Conservation (phyloP, 1,140 invertebrate species). For the Camponotus pennsylvanicus region DNA sequence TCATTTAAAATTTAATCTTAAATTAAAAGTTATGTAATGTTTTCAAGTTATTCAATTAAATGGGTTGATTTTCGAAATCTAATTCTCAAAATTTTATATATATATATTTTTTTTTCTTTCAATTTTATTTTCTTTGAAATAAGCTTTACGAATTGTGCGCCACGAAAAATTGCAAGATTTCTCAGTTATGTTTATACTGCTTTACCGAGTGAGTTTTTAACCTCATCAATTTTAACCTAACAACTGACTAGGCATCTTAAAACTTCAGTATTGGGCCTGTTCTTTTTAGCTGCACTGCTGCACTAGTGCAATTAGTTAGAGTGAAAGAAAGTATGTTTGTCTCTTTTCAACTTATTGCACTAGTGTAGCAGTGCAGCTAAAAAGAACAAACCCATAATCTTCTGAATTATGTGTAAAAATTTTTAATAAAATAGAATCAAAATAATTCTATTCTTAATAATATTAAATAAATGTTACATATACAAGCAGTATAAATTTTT, state of each 20-base stretch:
- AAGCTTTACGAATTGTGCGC: not conserved
- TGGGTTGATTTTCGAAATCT: too few relatives aligned
- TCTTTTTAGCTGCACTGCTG: too few relatives aligned
- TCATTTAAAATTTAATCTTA: too few relatives aligned
- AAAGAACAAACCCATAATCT: not conserved
- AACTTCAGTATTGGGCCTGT: not conserved
- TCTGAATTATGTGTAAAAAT: not conserved
- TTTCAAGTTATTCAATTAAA: not conserved
- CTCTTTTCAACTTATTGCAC: too few relatives aligned
- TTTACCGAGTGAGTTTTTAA: constrained; percentile 19
- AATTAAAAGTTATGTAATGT: too few relatives aligned
- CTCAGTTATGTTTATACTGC: too few relatives aligned
- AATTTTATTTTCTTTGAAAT: not conserved
- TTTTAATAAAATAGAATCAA: not conserved
- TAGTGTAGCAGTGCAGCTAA: too few relatives aligned
- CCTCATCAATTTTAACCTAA: not conserved
- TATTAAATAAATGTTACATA: not conserved
- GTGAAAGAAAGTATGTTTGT: too few relatives aligned
- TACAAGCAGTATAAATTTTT: not conserved
- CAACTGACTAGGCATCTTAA: not conserved
- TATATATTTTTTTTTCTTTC: not conserved
- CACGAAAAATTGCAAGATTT: not conserved
- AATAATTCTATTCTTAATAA: not conserved
- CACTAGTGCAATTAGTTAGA: too few relatives aligned
- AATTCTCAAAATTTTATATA: not conserved